A percentile compares a stretch with the other conserved stretches of the same genome.
These are phyloP conservation scores for Lasioglossum oenotherae DNA, from an alignment of 2,888 invertebrate species.

Conservation along the genomic window DNA sequence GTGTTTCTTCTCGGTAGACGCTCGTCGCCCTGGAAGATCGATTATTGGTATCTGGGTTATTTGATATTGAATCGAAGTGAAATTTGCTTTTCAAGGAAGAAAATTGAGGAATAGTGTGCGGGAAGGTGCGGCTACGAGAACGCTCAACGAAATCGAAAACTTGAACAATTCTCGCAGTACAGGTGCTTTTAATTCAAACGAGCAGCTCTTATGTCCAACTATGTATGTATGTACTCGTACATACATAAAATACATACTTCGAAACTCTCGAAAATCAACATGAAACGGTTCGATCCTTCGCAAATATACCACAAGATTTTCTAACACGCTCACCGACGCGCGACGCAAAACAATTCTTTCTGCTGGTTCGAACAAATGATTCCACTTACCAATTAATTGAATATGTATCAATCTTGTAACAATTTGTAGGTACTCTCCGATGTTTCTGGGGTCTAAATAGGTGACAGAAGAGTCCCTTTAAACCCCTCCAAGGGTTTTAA, in stretches of 20 bases:
- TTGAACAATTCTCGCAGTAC: slow-evolving; percentile 8
- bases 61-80: not conserved
- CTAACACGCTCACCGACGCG: not conserved
- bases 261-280: not conserved
- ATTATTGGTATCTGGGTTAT: not conserved
- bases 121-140: slow-evolving; percentile 31
- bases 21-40: not conserved
- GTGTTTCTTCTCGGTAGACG: not conserved
- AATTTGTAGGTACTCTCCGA: not conserved
- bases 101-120: too few relatives aligned
- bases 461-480: not conserved
- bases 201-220: slow-evolving; percentile 5
- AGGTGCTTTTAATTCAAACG: not conserved
- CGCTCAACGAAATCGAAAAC: slow-evolving; percentile 24
- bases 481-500: not conserved
- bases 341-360: not conserved
- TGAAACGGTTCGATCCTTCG: not conserved
- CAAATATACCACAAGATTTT: not conserved
- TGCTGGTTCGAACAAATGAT: not conserved
- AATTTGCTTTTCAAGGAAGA: not conserved
- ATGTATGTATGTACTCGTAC: too few relatives aligned
- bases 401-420: not conserved
- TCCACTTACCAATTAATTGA: not conserved
- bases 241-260: too few relatives aligned
- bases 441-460: too few relatives aligned